These are phyloP conservation scores for Nezara viridula DNA, from an alignment of 2,888 invertebrate genomes.

Conservation along the genomic window DNA sequence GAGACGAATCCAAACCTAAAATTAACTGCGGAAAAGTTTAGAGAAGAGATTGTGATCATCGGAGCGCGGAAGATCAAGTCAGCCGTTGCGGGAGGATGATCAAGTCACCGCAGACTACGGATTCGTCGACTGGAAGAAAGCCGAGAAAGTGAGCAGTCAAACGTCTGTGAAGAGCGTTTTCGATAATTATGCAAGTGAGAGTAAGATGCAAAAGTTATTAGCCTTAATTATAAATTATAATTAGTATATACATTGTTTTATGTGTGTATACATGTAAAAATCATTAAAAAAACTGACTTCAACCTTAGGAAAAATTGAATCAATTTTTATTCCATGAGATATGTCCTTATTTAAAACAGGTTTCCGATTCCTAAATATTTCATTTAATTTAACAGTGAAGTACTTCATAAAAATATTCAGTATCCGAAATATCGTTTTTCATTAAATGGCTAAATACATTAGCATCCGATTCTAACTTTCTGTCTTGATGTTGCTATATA, in stretches of 20 bases:
- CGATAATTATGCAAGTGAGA: conserved; percentile 32
- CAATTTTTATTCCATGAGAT: no score
- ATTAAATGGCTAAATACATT: no score
- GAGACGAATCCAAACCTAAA: not conserved
- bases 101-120: not conserved
- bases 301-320: no score
- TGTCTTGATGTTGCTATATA: no score
- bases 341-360: no score
- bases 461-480: no score
- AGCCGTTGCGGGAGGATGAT: not conserved
- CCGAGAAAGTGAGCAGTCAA: conserved; percentile 28
- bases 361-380: no score
- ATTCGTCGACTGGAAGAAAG: not conserved
- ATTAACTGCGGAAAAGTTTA: not conserved
- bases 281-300: no score
- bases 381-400: no score
- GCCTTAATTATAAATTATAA: not conserved
- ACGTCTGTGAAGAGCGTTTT: not conserved
- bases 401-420: no score
- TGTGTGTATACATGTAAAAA: no score
- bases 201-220: not conserved
- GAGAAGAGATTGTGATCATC: not conserved
- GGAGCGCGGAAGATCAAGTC: not conserved
- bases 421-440: no score
- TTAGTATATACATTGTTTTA: not conserved